These are phyloP conservation scores for Trisateles emortualis DNA, from an alignment of 2,888 invertebrate genomes.

Conservation along the genomic window DNA sequence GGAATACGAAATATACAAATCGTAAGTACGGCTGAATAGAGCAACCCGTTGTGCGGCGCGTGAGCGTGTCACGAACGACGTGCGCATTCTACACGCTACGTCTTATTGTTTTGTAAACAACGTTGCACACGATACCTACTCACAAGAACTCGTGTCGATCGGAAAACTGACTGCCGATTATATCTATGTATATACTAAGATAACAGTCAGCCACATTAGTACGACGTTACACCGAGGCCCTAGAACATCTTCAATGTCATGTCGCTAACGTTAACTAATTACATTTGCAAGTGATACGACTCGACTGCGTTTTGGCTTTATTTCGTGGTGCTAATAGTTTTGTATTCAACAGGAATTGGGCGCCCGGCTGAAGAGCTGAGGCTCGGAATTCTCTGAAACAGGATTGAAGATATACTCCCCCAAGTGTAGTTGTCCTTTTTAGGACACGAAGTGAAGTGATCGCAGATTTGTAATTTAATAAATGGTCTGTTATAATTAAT, in stretches of 20 bases:
- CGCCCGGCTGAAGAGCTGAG: conserved; percentile 47
- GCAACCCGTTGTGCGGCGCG: conserved; percentile 44
- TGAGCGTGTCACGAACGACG: conserved; percentile 8
- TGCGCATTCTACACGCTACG: conserved; percentile 8
- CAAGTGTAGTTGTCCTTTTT: background rate
- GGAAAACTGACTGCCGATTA: conserved; percentile 13
- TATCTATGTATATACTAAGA: conserved; percentile 7
- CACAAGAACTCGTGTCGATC: conserved; percentile 24
- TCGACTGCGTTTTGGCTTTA: conserved; percentile 6
- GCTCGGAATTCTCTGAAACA: conserved; percentile 1
- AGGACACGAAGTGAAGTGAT: background rate
- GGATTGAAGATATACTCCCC: background rate
- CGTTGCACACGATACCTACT: conserved; percentile 16
- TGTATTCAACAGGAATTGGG: conserved; percentile 52
- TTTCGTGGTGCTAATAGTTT: conserved; percentile 23
- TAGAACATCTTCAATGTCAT: conserved; percentile 13
- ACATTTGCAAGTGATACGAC: conserved; percentile 14
- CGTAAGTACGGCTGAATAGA: conserved; percentile 71
- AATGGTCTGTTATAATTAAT: conserved; percentile 2
- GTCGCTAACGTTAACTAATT: conserved; percentile 27
- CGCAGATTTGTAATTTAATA: conserved; percentile 5
- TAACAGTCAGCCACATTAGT: conserved; percentile 13
- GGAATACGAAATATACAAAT: conserved; percentile 58
- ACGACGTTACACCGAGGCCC: background rate
- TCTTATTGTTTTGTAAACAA: conserved; percentile 8